A percentile compares a stretch with the other conserved stretches of the same genome.
Evolutionary conservation across 2,797 vertebrate species (phyloP).

Genomic region (Acropternis orthonyx): DNA sequence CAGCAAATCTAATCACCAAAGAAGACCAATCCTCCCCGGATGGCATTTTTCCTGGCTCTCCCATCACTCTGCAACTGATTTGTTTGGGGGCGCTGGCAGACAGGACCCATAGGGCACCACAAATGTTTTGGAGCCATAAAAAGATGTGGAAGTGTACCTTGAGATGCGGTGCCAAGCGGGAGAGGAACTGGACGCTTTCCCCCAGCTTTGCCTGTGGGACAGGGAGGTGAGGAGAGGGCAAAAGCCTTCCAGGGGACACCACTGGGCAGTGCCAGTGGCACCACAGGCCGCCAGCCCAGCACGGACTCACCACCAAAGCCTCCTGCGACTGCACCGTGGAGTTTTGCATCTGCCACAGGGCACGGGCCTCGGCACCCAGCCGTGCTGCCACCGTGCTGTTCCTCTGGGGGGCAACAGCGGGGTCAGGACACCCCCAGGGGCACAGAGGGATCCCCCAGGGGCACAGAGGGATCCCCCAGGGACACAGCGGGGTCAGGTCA

Average conservation of each 20-base stretch:
- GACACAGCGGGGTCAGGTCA: no score
- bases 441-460: no score
- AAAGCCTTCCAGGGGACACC: background rate
- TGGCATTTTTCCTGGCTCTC: background rate
- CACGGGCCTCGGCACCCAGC: constrained; percentile 37
- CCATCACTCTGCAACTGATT: background rate
- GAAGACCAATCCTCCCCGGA: rapidly evolving
- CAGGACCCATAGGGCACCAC: rapidly evolving
- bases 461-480: no score
- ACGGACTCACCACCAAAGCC: constrained; percentile 63
- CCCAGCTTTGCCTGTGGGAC: constrained; percentile 66
- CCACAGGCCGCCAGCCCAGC: rapidly evolving
- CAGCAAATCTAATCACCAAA: background rate
- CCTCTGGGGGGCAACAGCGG: constrained; percentile 27
- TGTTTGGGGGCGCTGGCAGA: background rate
- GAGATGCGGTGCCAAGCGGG: constrained; percentile 37
- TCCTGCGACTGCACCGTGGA: constrained; percentile 58
- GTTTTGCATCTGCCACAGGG: constrained; percentile 55
- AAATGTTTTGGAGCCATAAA: background rate
- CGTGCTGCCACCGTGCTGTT: constrained; percentile 7
- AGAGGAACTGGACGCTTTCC: constrained; percentile 61
- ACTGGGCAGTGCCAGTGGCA: background rate
- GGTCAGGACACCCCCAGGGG: no score
- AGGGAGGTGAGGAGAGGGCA: background rate
- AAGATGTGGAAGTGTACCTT: constrained; percentile 34